phyloP scores from a whole-genome alignment of 2,113 vertebrate genomes.

The Athene cunicularia region DNA sequence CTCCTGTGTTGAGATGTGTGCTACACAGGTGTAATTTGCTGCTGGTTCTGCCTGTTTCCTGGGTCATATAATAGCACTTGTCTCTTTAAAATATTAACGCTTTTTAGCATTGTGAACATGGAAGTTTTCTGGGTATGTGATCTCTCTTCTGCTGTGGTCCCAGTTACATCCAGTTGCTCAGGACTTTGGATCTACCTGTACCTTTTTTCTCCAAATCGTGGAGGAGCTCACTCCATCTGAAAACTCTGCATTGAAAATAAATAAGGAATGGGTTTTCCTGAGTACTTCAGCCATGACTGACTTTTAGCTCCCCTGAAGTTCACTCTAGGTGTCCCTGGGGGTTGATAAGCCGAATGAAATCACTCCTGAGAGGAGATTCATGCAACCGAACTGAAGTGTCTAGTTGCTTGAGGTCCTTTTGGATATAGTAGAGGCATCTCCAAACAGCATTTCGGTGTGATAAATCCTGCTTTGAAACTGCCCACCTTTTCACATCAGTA shows the following conservation, averaged over 20 bases:
- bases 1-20: background rate
- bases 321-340: background rate
- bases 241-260: background rate
- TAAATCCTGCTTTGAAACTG: background rate
- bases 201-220: fast-evolving
- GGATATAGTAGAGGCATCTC: background rate
- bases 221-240: background rate
- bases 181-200: background rate
- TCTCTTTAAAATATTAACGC: background rate
- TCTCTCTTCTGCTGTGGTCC: background rate
- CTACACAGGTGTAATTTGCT: background rate
- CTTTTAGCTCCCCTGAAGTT: background rate
- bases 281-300: background rate
- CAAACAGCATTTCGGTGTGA: background rate
- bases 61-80: background rate
- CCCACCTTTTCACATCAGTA: background rate
- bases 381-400: background rate
- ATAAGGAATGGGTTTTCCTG: background rate
- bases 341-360: background rate
- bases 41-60: background rate
- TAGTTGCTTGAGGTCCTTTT: background rate
- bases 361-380: background rate
- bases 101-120: background rate
- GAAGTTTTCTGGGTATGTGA: background rate
- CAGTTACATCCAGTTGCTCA: background rate